phyloP scores from a whole-genome alignment of 2,113 vertebrate species.

The Mus pahari region DNA sequence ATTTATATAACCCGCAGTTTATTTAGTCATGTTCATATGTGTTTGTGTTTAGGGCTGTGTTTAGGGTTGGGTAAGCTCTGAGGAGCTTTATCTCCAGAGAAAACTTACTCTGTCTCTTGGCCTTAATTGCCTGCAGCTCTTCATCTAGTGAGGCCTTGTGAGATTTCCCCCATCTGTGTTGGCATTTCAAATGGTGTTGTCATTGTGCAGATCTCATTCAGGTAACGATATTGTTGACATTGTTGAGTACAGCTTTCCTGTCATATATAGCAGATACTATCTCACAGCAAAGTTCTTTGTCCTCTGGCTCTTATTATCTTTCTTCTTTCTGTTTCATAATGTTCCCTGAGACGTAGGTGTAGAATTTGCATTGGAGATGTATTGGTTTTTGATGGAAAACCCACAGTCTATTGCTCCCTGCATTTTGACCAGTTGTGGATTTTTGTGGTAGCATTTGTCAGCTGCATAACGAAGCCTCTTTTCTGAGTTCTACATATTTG shows the following conservation, averaged over 20 bases:
- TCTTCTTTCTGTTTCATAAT: neutral
- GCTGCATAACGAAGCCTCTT: neutral
- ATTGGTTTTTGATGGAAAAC: neutral
- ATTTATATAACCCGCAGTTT: neutral
- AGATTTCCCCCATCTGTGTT: neutral
- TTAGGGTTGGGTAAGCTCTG: neutral
- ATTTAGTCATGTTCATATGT: neutral
- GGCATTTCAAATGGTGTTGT: too few relatives aligned
- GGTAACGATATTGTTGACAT: neutral
- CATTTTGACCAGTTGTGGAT: neutral
- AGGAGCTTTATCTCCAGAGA: neutral
- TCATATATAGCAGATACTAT: neutral
- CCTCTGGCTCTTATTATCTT: neutral
- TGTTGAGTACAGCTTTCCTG: neutral
- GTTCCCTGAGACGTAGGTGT: neutral
- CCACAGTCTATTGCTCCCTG: neutral
- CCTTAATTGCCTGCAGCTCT: neutral
- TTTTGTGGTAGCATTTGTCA: neutral
- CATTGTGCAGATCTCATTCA: neutral
- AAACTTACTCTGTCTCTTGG: neutral
- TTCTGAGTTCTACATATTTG: neutral
- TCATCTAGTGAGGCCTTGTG: neutral
- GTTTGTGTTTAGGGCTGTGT: neutral
- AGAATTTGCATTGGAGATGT: neutral
- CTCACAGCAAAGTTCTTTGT: neutral